Conservation (phyloP, 2,888 invertebrate species). For the Drosophila colorata region DNA sequence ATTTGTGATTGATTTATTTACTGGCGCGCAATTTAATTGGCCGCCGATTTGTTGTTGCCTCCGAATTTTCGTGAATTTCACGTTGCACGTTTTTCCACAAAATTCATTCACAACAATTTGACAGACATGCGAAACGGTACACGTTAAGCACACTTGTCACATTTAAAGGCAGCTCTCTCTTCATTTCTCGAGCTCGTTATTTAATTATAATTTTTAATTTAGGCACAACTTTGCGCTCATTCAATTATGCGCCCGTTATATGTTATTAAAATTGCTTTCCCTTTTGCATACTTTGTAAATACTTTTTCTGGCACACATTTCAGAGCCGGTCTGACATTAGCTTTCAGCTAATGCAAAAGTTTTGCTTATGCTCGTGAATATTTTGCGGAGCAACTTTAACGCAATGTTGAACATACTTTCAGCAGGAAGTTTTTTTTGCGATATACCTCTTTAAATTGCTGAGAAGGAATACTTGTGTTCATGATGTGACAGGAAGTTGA, state of each 20-base stretch:
- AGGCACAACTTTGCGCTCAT: conserved; percentile 2
- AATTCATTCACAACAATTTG: conserved; percentile 3
- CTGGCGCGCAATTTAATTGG: conserved; percentile 60
- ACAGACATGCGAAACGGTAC: conserved; percentile 26
- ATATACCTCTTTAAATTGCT: background rate
- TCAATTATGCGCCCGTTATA: conserved; percentile 28
- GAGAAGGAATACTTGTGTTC: background rate
- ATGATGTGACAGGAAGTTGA: background rate
- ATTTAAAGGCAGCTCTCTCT: background rate
- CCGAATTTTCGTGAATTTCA: conserved; percentile 2
- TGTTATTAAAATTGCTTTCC: conserved; percentile 33
- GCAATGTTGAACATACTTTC: conserved; percentile 22
- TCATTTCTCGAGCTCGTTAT: background rate
- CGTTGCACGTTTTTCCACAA: background rate
- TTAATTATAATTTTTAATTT: conserved; percentile 14
- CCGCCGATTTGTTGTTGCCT: conserved; percentile 24
- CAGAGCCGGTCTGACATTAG: conserved; percentile 25
- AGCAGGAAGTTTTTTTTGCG: background rate
- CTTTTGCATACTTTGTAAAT: conserved; percentile 40
- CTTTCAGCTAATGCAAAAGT: conserved; percentile 29
- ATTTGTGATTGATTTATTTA: conserved; percentile 74
- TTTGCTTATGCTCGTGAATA: conserved; percentile 12
- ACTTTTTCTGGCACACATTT: conserved; percentile 41
- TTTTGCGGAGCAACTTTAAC: conserved; percentile 24
- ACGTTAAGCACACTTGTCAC: conserved; percentile 29